Base-by-base conservation (phyloP, 92 coral and sea anemone species). In the Phenganax stokvisi region DNA sequence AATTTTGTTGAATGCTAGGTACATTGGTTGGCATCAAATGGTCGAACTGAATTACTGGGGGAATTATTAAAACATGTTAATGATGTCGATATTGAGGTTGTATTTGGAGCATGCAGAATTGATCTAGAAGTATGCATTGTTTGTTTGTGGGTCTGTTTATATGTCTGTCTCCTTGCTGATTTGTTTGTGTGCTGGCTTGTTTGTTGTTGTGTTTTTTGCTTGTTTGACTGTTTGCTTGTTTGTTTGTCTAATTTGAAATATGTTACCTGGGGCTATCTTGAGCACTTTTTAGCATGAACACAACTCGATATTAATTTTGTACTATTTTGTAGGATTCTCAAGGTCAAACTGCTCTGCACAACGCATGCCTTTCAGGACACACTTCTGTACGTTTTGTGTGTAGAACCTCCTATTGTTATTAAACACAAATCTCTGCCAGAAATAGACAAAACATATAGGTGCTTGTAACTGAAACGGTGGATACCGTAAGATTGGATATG, bases 21-120 rank as follows among this genome's bases (percentile, higher is more conserved):
- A 28, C 89, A 86, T 56, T 86, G 89, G 89, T 76, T 86, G 60
- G 89, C 89, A n/a, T 86, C 89, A 12, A 86, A 86, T 77, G 89
- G 89, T 51, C 67, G 89, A 76, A 86, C 89, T 44, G 89, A 86
- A 54, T 54, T 86, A 27, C 47, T 86, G 56, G 86, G 89, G 53
- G 89, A 86, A 66, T 83, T 86, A 12, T 51, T 86, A 16, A 84
- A 86, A 76, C 56, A 68, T 56, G 72, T 74, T 74, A 59, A 59
- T 67, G 89, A 86, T 69, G 74, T 86, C 9, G 89, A 86, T 53
- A 61, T 86, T 66, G 89, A 86, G 86, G 89, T 86, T 59, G 20
- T 13, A 59, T 59, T 59, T 59, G 16, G 15, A 59, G 20, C 12
- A 59, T 10, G 17, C 20, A 7, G 65, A n/a, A n/a, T 59, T 59